These are phyloP conservation scores for Gastrophysa polygoni DNA, from an alignment of 2,888 invertebrate genomes.

Conservation along the genomic window DNA sequence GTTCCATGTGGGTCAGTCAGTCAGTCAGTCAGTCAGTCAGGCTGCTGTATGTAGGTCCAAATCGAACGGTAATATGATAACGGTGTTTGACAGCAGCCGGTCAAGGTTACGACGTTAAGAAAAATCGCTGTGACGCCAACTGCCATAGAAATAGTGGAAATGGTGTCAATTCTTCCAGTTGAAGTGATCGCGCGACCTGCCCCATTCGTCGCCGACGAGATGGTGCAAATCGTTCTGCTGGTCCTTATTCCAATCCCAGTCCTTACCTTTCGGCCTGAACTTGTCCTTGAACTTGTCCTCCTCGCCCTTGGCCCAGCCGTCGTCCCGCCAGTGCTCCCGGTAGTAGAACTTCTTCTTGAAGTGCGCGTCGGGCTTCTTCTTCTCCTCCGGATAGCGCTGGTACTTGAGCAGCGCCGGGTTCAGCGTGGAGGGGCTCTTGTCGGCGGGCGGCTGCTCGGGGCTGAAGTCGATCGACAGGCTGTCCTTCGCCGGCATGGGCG, in stretches of 20 bases:
- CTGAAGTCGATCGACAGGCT: slow-evolving; percentile 54
- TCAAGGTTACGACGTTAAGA: slow-evolving; percentile 42
- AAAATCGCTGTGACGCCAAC: slow-evolving; percentile 40
- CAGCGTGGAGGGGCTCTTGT: slow-evolving; percentile 56
- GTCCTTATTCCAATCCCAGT: slow-evolving; percentile 70
- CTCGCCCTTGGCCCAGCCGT: slow-evolving; percentile 50
- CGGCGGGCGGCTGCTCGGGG: slow-evolving; percentile 47
- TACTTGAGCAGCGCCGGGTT: slow-evolving; percentile 65
- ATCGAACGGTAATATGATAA: background rate
- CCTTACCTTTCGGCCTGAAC: slow-evolving; percentile 75
- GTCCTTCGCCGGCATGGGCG: slow-evolving; percentile 53
- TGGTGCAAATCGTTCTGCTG: slow-evolving; percentile 31
- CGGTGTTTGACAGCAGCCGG: too few relatives aligned
- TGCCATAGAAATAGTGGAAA: slow-evolving; percentile 40
- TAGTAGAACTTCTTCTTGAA: slow-evolving; percentile 84
- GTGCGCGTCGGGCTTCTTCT: slow-evolving; percentile 65
- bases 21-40: too few relatives aligned
- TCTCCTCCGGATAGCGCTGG: slow-evolving; percentile 62
- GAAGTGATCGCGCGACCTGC: slow-evolving; percentile 49
- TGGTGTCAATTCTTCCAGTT: slow-evolving; percentile 54
- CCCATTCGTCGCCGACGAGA: slow-evolving; percentile 43
- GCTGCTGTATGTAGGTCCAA: background rate
- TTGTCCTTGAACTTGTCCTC: slow-evolving; percentile 63
- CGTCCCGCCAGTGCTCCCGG: slow-evolving; percentile 69
- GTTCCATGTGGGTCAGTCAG: too few relatives aligned